Percentiles rank a stretch among this genome's conserved stretches.
phyloP scores from a whole-genome alignment of 53 echinoderm and acorn worm species.

The Echinarachnius parma region DNA sequence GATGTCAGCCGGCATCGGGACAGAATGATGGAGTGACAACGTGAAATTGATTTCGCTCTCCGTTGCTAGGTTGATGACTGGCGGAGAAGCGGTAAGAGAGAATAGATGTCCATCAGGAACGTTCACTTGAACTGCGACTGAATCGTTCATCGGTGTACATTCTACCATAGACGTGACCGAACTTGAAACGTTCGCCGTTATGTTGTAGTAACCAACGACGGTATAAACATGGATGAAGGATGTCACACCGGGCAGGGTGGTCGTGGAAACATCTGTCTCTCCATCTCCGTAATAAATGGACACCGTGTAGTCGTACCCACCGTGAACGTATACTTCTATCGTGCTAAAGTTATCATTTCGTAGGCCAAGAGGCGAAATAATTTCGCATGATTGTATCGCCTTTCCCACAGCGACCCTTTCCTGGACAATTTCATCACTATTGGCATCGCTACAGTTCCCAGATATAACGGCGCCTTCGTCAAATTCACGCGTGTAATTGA shows the following conservation, averaged over 20 bases:
- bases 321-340: constrained; percentile 21
- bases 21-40: neutral
- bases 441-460: constrained; percentile 3
- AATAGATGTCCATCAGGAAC: constrained; percentile 42
- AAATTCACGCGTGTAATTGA: neutral
- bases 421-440: constrained; percentile 15
- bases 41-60: constrained; percentile 15
- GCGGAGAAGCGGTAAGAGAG: constrained; percentile 19
- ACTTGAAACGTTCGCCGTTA: constrained; percentile 5
- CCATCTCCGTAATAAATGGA: constrained; percentile 47
- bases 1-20: constrained; percentile 1
- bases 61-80: constrained; percentile 9
- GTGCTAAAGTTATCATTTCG: neutral
- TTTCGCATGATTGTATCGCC: constrained; percentile 9
- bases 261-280: neutral
- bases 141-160: constrained; percentile 2
- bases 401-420: constrained; percentile 12
- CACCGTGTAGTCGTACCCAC: constrained; percentile 8
- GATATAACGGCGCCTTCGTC: neutral
- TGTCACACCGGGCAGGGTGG: constrained; percentile 26
- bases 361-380: constrained; percentile 3
- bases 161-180: neutral
- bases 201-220: neutral
- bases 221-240: constrained; percentile 24
- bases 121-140: constrained; percentile 41